phyloP scores from a whole-genome alignment of 1,140 invertebrate genomes.

The Panulirus ornatus region DNA sequence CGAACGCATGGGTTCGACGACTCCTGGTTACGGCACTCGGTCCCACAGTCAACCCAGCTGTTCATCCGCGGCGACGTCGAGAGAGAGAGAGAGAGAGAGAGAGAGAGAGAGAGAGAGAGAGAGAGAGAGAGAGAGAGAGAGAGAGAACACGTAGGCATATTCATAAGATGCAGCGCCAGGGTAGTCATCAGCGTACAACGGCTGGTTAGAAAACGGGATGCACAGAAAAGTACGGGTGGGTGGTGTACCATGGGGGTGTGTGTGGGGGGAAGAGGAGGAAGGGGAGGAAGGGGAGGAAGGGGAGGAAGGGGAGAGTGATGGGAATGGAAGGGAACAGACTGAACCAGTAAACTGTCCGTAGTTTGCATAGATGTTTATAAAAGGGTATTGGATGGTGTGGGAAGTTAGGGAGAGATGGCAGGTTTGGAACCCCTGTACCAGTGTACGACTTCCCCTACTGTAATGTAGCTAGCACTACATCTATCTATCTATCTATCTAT shows the following conservation, averaged over 20 bases:
- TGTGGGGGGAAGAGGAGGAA: neutral
- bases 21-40: too few relatives aligned
- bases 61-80: too few relatives aligned
- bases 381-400: too few relatives aligned
- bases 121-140: neutral
- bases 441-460: too few relatives aligned
- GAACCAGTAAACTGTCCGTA: too few relatives aligned
- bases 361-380: too few relatives aligned
- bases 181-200: neutral
- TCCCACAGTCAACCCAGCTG: too few relatives aligned
- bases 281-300: neutral
- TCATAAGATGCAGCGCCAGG: neutral
- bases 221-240: neutral
- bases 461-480: too few relatives aligned
- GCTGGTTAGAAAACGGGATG: neutral
- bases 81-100: constrained; percentile 1
- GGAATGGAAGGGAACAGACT: neutral
- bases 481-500: too few relatives aligned
- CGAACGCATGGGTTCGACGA: too few relatives aligned
- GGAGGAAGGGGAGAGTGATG: neutral
- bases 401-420: neutral
- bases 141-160: neutral
- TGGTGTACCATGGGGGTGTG: neutral
- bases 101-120: neutral
- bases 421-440: too few relatives aligned